A percentile compares a stretch with the other conserved stretches of the same genome.
phyloP scores from a whole-genome alignment of 2,888 invertebrate genomes.

The Tipula unca region DNA sequence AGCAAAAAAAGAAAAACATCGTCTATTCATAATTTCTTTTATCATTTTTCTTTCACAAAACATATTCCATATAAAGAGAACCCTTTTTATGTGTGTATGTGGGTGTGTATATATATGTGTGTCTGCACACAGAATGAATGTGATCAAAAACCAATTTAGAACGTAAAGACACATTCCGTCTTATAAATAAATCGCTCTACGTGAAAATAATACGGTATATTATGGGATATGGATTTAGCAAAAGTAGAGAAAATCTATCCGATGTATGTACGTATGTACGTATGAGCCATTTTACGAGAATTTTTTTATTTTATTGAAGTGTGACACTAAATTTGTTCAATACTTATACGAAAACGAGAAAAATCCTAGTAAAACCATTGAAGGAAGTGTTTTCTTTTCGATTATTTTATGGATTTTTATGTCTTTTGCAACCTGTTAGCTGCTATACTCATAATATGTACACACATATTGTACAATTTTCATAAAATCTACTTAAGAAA shows the following conservation, averaged over 20 bases:
- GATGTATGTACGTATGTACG: neutral
- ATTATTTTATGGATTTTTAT: neutral
- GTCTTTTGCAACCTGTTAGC: neutral
- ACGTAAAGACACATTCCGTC: neutral
- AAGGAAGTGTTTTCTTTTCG: neutral
- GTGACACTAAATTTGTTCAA: neutral
- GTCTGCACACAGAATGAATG: neutral
- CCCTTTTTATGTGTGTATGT: neutral
- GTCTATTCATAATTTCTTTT: constrained; percentile 4
- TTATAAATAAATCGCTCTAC: constrained; percentile 8
- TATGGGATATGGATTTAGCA: neutral
- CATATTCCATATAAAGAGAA: neutral
- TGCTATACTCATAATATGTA: neutral
- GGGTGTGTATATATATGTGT: neutral
- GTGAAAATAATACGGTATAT: neutral
- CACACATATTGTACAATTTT: neutral
- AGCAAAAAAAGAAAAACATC: no score
- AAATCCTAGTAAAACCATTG: neutral
- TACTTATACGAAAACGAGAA: neutral
- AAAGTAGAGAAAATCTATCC: neutral
- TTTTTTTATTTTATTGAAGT: neutral
- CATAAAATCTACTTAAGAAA: neutral
- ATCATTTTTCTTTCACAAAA: neutral
- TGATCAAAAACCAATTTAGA: neutral
- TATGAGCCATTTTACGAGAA: neutral